Conservation (phyloP, 2,888 invertebrate species). For the Phortica okadai region DNA sequence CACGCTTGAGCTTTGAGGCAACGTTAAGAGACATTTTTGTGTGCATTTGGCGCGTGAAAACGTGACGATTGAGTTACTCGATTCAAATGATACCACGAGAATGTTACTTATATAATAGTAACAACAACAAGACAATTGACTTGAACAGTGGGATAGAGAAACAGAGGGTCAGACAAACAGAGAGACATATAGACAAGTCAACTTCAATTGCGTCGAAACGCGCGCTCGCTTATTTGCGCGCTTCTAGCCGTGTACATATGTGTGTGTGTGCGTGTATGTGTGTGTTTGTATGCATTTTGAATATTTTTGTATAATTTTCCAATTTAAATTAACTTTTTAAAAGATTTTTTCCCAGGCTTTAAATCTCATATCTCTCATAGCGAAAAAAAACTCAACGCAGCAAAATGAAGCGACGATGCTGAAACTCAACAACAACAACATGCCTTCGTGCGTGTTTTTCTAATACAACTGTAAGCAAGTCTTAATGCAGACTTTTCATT, state of each 20-base stretch:
- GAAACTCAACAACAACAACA: too few relatives aligned
- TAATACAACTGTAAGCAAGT: too few relatives aligned
- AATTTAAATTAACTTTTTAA: constrained; percentile 72
- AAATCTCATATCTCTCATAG: background rate
- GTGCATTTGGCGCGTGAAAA: constrained; percentile 69
- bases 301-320: constrained; percentile 75
- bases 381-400: background rate
- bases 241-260: background rate
- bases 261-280: background rate
- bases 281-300: constrained; percentile 58
- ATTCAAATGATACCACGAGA: constrained; percentile 66
- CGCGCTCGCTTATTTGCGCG: background rate
- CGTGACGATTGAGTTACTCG: constrained; percentile 72
- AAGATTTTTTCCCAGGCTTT: constrained; percentile 70
- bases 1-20: background rate
- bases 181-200: background rate
- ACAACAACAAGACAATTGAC: constrained; percentile 24
- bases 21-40: background rate
- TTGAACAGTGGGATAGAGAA: constrained; percentile 23
- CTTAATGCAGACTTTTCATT: too few relatives aligned
- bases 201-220: background rate
- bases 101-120: constrained; percentile 55
- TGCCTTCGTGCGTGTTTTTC: too few relatives aligned
- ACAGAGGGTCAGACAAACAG: constrained; percentile 36
- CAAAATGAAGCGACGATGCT: too few relatives aligned